These are phyloP conservation scores for Rhadina sibilatrix DNA, from an alignment of 2,113 vertebrate genomes.

Conservation along the genomic window DNA sequence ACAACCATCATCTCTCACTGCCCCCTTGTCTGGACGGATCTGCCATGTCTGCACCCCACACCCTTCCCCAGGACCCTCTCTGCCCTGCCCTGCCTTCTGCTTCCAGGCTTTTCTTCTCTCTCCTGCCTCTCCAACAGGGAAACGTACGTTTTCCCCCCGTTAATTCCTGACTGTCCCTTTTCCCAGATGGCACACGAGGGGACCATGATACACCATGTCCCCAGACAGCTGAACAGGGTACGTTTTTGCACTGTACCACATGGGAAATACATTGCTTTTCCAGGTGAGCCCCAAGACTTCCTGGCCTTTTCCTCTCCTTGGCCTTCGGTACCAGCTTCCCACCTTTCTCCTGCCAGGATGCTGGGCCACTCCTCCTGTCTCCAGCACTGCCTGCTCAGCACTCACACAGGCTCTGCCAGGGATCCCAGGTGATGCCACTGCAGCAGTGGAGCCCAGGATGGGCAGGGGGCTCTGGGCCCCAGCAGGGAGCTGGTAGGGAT, in stretches of 20 bases:
- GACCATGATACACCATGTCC: background rate
- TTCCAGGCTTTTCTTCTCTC: background rate
- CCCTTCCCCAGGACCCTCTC: background rate
- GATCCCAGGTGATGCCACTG: background rate
- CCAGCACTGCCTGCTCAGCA: background rate
- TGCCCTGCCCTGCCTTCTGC: background rate
- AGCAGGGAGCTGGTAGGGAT: background rate
- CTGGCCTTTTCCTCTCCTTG: background rate
- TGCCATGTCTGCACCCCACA: background rate
- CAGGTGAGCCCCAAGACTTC: background rate
- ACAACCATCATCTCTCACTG: background rate
- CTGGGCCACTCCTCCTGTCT: background rate
- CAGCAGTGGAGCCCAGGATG: background rate
- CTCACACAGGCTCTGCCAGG: rapidly evolving
- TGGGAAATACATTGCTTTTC: background rate
- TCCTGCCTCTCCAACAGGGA: background rate
- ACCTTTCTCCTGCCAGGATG: background rate
- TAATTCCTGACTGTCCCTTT: background rate
- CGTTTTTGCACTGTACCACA: background rate
- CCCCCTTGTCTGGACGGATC: background rate
- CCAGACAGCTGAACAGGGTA: background rate
- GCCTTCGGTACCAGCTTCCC: background rate
- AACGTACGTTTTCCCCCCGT: background rate
- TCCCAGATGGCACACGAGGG: background rate
- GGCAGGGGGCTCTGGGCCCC: background rate